Base-by-base conservation (phyloP, 2,888 invertebrate genomes). In the Megalurothrips usitatus region DNA sequence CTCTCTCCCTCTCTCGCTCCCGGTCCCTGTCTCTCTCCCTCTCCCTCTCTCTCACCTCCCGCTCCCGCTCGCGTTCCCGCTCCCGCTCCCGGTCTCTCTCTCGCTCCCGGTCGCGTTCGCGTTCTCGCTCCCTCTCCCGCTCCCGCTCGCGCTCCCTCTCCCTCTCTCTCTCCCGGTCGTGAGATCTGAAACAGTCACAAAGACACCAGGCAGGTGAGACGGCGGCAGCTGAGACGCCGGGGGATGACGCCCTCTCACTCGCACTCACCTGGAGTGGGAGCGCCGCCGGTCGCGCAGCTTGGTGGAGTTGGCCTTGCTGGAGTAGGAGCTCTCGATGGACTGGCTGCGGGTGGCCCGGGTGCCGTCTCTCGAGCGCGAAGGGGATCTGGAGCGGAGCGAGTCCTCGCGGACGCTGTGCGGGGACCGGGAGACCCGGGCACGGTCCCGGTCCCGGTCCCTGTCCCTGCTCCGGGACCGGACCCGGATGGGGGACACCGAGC, bases 41-140 rank as follows among this genome's bases (percentile, higher is more conserved):
- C 68, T 26, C 68, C 0, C 58, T 17, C 14, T 83, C 82, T 19
- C 83, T 79, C 48, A 84, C 84, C 80, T 84, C 82, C 48, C 83
- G 80, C 78, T 89, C 89, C 14, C 88, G 85, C 82, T 89, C 88
- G 87, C 87, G 87, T 85, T 88, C 87, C 75, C 88, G 84, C 78
- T 90, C 90, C 81, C 89, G 87, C 52, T 89, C 89, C 43, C 86
- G 82, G 80, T 87, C 87, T 79, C 83, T 83, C 81, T 83, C 83
- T 28, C 84, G 82, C 8, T 86, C 84, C 80, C 86, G 86, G 85
- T 75, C 68, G 3, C 68, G 23, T 26, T 75, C 68, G 1, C 68
- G 1, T 4, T 86, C 87, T 79, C 87, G 86, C 82, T 87, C 87
- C 34, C 87, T 85, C 82, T 87, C 81, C 48, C 84, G 78, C 80